These are phyloP conservation scores for Onychostoma macrolepis DNA, from an alignment of 2,113 vertebrate species.

Conservation along the genomic window DNA sequence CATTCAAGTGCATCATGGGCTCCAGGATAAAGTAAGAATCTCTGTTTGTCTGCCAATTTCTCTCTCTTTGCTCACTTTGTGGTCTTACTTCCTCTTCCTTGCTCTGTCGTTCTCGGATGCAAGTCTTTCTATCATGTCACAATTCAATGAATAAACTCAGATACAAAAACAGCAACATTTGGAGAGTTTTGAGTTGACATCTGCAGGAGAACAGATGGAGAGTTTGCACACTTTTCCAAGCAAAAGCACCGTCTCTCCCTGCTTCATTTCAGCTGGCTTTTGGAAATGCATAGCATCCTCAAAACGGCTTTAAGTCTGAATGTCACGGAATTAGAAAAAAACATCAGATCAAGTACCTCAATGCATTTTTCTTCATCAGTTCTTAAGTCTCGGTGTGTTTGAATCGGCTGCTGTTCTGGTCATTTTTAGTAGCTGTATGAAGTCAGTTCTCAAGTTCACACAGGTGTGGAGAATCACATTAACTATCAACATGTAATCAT, in stretches of 20 bases:
- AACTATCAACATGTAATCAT: background rate
- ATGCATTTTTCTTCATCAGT: background rate
- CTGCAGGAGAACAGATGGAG: constrained; percentile 28
- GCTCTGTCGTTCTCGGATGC: constrained; percentile 37
- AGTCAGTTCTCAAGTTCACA: background rate
- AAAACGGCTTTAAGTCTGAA: background rate
- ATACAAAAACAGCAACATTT: background rate
- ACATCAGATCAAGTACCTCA: background rate
- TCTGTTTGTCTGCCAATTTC: background rate
- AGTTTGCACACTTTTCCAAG: background rate
- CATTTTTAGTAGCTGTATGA: background rate
- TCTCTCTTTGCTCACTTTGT: constrained; percentile 3
- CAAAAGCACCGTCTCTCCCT: background rate
- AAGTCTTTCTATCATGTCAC: constrained; percentile 29
- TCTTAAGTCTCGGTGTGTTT: background rate
- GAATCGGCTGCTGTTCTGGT: background rate
- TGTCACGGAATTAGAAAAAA: background rate
- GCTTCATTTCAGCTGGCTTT: background rate
- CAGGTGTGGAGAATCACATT: background rate
- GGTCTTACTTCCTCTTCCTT: constrained; percentile 44
- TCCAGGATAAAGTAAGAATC: constrained; percentile 77
- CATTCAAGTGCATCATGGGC: constrained; percentile 69
- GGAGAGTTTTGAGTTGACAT: background rate
- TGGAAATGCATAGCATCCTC: background rate
- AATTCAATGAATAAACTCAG: background rate